Percentiles rank a stretch among this genome's conserved stretches.
phyloP scores from a whole-genome alignment of 2,888 invertebrate species.

The Thumatha senex region DNA sequence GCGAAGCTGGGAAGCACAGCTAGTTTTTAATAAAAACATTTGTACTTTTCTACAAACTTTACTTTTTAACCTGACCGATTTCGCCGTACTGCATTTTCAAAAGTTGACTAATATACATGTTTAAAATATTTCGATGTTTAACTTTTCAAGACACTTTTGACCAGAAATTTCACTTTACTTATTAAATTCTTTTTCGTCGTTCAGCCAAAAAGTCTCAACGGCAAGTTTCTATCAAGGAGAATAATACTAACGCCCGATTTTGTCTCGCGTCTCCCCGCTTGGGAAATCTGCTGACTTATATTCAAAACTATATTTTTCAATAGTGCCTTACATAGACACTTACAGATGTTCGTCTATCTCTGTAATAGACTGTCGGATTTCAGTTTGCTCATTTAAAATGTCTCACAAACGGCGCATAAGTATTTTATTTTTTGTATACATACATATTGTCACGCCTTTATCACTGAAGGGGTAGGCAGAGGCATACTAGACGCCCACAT shows the following conservation, averaged over 20 bases:
- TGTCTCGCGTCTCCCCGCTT: slow-evolving; percentile 36
- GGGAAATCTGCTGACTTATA: slow-evolving; percentile 40
- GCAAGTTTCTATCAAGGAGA: slow-evolving; percentile 40
- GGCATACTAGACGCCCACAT: no score
- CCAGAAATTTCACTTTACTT: slow-evolving; percentile 22
- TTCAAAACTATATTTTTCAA: slow-evolving; percentile 38
- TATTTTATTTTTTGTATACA: no score
- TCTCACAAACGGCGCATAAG: not conserved
- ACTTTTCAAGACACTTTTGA: no score
- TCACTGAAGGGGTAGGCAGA: no score
- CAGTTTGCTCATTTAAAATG: not conserved
- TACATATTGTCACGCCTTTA: no score
- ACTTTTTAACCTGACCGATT: no score
- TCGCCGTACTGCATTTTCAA: no score
- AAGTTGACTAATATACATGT: no score
- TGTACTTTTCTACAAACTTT: no score
- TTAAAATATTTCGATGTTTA: no score
- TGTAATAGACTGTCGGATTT: not conserved
- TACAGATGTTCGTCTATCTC: slow-evolving; percentile 4
- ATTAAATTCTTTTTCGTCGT: slow-evolving; percentile 37
- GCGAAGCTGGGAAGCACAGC: no score
- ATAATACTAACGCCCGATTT: slow-evolving; percentile 42
- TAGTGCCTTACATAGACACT: slow-evolving; percentile 17
- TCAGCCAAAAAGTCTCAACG: slow-evolving; percentile 38
- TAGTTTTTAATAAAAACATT: no score